Evolutionary conservation across 2,797 vertebrate genomes (phyloP).

Genomic region (Limnodromus scolopaceus): DNA sequence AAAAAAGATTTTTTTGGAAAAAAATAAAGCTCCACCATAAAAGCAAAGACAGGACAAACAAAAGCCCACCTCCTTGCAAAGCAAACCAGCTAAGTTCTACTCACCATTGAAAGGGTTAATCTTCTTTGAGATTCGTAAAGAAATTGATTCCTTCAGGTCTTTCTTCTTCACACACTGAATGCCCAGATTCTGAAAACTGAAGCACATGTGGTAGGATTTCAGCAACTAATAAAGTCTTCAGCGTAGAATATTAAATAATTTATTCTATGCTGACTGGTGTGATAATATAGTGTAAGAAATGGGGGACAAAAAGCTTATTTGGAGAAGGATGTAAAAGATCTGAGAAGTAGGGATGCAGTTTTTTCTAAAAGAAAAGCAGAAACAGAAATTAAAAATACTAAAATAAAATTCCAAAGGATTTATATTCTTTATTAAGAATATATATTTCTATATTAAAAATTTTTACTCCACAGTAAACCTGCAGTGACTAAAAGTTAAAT

Average conservation of each 20-base stretch:
- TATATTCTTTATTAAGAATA: background rate
- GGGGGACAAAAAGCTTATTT: background rate
- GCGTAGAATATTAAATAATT: background rate
- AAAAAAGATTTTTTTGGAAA: background rate
- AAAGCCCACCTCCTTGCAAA: background rate
- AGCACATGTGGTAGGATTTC: conserved; percentile 32
- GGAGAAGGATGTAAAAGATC: background rate
- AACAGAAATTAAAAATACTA: background rate
- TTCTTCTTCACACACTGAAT: conserved; percentile 97
- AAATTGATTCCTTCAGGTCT: conserved; percentile 93
- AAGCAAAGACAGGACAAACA: background rate
- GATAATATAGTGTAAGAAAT: background rate
- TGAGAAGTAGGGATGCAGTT: background rate
- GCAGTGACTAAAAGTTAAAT: background rate
- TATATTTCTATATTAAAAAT: background rate
- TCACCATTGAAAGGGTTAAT: conserved; percentile 96
- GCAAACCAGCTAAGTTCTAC: conserved; percentile 49
- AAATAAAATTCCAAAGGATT: background rate
- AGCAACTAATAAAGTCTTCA: background rate
- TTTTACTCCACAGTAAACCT: background rate
- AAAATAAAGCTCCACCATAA: background rate
- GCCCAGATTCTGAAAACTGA: conserved; percentile 97
- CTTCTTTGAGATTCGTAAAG: conserved; percentile 86
- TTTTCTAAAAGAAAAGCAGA: background rate
- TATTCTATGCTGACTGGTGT: background rate